These are phyloP conservation scores for Artemia franciscana DNA, from an alignment of 1,140 invertebrate genomes.

Conservation along the genomic window DNA sequence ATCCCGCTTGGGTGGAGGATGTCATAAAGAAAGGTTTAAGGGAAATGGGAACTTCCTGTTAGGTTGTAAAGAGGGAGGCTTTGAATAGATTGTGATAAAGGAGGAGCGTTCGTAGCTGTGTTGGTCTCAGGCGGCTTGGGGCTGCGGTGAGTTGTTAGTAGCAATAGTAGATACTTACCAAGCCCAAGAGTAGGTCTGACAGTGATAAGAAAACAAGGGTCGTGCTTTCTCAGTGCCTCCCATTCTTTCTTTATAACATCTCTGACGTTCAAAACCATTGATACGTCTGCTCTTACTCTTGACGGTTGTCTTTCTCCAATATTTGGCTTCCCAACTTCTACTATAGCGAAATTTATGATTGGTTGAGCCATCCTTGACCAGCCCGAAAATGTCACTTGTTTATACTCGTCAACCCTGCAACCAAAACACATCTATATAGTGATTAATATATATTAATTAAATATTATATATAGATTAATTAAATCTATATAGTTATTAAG, in stretches of 20 bases:
- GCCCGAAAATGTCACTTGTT: constrained; percentile 67
- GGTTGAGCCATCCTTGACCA: constrained; percentile 98
- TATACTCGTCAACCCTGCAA: constrained; percentile 58
- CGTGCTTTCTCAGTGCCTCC: constrained; percentile 88
- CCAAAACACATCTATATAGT: constrained; percentile 8
- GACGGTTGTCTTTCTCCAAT: constrained; percentile 84
- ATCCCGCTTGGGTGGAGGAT: no score
- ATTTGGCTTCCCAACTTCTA: constrained; percentile 76
- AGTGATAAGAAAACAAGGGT: constrained; percentile 88
- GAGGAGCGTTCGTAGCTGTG: no score
- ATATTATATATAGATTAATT: neutral
- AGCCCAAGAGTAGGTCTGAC: constrained; percentile 58
- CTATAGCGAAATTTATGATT: constrained; percentile 70
- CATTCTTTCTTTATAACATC: constrained; percentile 85
- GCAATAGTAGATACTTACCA: no score
- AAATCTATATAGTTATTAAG: constrained; percentile 3
- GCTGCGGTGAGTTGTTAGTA: no score
- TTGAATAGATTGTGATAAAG: no score
- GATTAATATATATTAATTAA: neutral
- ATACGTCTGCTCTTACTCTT: constrained; percentile 75
- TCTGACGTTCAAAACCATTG: constrained; percentile 68
- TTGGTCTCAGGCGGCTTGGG: no score
- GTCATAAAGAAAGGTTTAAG: no score
- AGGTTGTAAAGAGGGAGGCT: no score
- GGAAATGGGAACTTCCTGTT: no score